These are phyloP conservation scores for Brachirus orientalis DNA, from an alignment of 2,113 vertebrate species.

Conservation along the genomic window DNA sequence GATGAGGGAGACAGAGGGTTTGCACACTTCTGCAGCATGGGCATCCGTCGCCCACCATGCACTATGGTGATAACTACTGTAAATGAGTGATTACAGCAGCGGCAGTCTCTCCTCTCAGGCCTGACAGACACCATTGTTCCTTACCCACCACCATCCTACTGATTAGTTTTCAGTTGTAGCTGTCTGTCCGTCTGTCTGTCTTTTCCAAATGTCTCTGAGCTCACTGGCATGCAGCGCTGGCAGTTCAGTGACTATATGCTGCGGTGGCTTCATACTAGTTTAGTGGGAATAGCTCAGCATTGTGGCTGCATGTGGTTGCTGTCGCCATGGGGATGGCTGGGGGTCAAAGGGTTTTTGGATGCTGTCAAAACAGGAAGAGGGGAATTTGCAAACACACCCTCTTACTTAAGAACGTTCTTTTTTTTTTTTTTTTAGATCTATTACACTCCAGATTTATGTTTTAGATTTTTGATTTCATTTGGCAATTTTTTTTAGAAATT, in stretches of 20 bases:
- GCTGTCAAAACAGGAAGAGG: conserved; percentile 70
- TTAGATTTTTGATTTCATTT: background rate
- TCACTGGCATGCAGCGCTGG: conserved; percentile 37
- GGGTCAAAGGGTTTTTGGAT: conserved; percentile 58
- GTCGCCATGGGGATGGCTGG: conserved; percentile 60
- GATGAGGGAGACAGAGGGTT: conserved; percentile 71
- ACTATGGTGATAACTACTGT: conserved; percentile 71
- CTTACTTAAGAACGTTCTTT: conserved; percentile 29
- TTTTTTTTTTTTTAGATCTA: conserved; percentile 8
- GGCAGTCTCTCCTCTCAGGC: conserved; percentile 63
- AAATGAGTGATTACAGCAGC: conserved; percentile 77
- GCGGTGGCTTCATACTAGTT: conserved; percentile 56
- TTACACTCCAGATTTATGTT: background rate
- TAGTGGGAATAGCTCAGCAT: conserved; percentile 50
- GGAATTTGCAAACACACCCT: conserved; percentile 47
- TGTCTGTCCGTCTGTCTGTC: conserved; percentile 59
- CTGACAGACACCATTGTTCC: conserved; percentile 65
- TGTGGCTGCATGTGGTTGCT: conserved; percentile 58
- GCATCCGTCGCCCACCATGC: conserved; percentile 63
- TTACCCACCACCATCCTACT: conserved; percentile 61
- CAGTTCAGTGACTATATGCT: conserved; percentile 41
- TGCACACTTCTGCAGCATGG: conserved; percentile 72
- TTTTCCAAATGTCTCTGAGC: conserved; percentile 62
- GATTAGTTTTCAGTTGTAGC: conserved; percentile 69
- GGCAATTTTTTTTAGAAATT: background rate